These are phyloP conservation scores for Cynodonichthys magdalenae DNA, from an alignment of 2,797 vertebrate species.

Conservation along the genomic window DNA sequence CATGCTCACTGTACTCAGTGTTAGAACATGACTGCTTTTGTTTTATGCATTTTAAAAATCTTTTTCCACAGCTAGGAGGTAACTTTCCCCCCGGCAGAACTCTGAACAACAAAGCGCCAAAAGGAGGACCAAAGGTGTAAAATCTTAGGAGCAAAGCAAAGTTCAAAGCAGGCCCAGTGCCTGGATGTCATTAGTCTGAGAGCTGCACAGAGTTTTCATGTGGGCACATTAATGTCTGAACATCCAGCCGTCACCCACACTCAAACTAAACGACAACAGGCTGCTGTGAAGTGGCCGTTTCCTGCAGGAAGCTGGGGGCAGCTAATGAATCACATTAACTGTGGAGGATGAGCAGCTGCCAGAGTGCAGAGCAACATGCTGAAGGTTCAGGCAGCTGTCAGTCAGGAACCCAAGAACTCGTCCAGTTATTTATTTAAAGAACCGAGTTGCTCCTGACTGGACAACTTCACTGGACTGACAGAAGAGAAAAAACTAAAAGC, in stretches of 20 bases:
- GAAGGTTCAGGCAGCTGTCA: conserved; percentile 14
- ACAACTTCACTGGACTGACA: too few species aligned
- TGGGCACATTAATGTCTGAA: conserved; percentile 34
- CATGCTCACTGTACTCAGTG: too few species aligned
- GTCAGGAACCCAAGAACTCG: not conserved
- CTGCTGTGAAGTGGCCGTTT: conserved; percentile 5
- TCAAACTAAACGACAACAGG: conserved; percentile 4
- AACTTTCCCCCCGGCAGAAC: too few species aligned
- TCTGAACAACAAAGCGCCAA: too few species aligned
- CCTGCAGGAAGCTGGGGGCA: conserved; percentile 26
- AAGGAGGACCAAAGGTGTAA: not conserved
- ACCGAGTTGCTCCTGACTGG: too few species aligned
- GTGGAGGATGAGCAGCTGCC: conserved; percentile 19
- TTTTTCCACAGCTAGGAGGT: too few species aligned
- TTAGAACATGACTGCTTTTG: too few species aligned
- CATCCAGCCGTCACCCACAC: conserved; percentile 28
- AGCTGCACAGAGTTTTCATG: conserved; percentile 11
- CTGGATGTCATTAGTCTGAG: conserved; percentile 1
- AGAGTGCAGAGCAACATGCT: conserved; percentile 7
- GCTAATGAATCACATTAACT: conserved; percentile 29
- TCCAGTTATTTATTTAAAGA: too few species aligned
- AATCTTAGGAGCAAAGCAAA: not conserved
- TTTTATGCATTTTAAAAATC: too few species aligned
- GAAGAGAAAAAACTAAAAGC: too few species aligned
- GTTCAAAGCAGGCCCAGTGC: not conserved